Percentiles rank a stretch among this genome's conserved stretches.
Conservation (phyloP, 2,797 vertebrate genomes). For the Acomys russatus region DNA sequence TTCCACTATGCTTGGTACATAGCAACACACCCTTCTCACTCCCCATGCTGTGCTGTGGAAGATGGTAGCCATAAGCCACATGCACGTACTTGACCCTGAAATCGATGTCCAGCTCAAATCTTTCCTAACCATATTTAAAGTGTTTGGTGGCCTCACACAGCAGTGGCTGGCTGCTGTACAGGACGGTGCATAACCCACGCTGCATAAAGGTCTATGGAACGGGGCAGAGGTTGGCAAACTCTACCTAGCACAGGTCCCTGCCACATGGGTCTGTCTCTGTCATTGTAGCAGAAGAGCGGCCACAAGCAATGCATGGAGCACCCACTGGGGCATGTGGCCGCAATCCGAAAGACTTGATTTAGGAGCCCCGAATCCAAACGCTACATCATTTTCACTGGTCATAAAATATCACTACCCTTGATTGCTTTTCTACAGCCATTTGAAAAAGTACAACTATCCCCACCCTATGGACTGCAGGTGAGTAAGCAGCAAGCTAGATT, state of each 20-base stretch:
- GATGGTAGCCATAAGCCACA: background rate
- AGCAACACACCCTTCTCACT: background rate
- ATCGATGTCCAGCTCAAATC: background rate
- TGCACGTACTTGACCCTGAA: background rate
- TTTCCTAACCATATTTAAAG: background rate
- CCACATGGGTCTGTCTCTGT: background rate
- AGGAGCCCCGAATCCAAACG: slow-evolving; percentile 5
- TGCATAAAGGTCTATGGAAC: background rate
- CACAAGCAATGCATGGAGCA: background rate
- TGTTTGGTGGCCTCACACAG: background rate
- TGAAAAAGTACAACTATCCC: background rate
- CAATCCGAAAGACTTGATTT: slow-evolving; percentile 13
- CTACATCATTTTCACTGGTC: background rate
- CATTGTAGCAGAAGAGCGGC: background rate
- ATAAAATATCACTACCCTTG: slow-evolving; percentile 30
- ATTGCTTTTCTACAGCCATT: background rate
- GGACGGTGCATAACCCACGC: background rate
- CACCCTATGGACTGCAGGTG: background rate
- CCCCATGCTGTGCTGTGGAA: background rate
- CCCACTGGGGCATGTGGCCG: background rate
- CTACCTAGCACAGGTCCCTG: background rate
- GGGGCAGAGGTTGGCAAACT: background rate
- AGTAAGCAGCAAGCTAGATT: background rate
- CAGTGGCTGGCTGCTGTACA: background rate
- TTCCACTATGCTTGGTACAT: rapidly evolving